These are phyloP conservation scores for Sarcoramphus papa DNA, from an alignment of 2,797 vertebrate genomes.

Conservation along the genomic window DNA sequence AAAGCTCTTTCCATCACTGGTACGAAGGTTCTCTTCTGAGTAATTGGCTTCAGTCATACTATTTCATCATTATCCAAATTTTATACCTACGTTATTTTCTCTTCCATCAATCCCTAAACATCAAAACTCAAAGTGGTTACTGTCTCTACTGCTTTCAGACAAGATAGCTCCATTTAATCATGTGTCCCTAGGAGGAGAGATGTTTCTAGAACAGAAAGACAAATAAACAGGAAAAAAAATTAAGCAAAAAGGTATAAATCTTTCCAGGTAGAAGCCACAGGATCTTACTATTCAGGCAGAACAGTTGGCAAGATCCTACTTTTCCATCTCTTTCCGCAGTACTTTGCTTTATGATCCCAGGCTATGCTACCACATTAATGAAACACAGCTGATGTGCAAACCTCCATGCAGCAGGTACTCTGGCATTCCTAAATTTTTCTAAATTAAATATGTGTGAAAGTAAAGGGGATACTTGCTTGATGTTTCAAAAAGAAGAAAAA, in stretches of 20 bases:
- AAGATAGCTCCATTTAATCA: background rate
- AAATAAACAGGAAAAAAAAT: background rate
- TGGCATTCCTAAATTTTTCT: background rate
- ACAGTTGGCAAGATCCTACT: background rate
- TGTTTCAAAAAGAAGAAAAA: background rate
- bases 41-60: background rate
- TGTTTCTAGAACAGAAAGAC: background rate
- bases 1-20: background rate
- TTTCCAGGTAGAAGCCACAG: background rate
- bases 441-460: conserved; percentile 31
- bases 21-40: background rate
- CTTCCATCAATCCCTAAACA: background rate
- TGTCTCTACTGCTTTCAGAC: background rate
- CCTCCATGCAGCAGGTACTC: background rate
- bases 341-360: background rate
- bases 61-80: conserved; percentile 1
- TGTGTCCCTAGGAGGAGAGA: background rate
- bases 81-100: background rate
- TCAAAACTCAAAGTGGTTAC: conserved; percentile 3
- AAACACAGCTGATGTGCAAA: conserved; percentile 21
- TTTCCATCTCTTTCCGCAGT: background rate
- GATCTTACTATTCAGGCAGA: background rate
- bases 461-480: background rate
- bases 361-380: background rate
- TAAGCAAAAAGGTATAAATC: background rate